Evolutionary conservation across 64 coral and sea anemone genomes (phyloP), one percentile per base, ranked within the genome.

Genomic region (Actinia tenebrosa): DNA sequence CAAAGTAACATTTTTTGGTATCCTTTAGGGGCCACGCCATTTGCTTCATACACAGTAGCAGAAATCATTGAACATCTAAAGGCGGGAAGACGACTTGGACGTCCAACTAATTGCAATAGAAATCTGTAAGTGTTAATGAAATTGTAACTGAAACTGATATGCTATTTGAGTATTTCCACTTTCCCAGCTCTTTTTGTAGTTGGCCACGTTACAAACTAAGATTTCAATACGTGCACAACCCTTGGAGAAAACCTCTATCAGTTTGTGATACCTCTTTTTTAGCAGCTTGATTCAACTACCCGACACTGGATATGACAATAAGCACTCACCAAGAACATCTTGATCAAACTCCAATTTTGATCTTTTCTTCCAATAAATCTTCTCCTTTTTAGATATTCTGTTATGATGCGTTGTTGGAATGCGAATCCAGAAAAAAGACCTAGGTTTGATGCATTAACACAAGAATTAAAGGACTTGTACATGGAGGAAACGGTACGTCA

Each of bases 361-460:
- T 30, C 10, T 37, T 75, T 30, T 30, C n/a, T 10, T 27, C 10
- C 1, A 58, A 75, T 15, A 3, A 15, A 14, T 75, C 25, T 5
- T 14, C 20, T 71, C 66, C 6, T n/a, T 85, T 85, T 54, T 55
- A 90, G 89, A 16, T 90, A 90, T 52, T 23, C 66, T 25, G 53
- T 90, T 3, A 90, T 90, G 89, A 71, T 90, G 17, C 83, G 71
- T 62, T 90, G 89, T 45, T 90, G 89, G 89, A 77, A 90, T 85
- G 81, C 89, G 18, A 90, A 90, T 78, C 89, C 89, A 17, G 56
- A 85, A 56, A 62, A 11, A 25, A 37, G 89, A 9, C 82, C 89
- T 37, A 85, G 18, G 22, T 90, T 90, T 78, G 68, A 85, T 16
- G 83, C 56, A 20, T 44, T 90, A 44, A 90, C 50, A 45, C 82